Evolutionary conservation across 2,797 vertebrate genomes (phyloP).

Genomic region (Micrastur ruficollis): DNA sequence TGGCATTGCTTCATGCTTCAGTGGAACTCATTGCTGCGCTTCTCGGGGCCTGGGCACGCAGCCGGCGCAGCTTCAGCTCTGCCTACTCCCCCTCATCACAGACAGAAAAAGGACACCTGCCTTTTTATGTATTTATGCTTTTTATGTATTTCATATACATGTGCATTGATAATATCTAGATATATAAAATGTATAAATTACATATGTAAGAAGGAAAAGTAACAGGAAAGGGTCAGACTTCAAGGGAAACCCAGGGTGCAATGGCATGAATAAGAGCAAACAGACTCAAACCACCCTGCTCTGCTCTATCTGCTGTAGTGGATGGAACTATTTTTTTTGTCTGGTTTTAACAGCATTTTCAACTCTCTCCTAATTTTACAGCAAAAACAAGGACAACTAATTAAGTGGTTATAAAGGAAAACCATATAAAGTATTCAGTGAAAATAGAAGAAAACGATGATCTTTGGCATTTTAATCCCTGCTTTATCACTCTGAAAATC

Average conservation of each 20-base stretch:
- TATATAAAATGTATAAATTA: not conserved
- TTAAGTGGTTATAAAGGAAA: not conserved
- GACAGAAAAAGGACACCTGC: not conserved
- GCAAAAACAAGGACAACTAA: not conserved
- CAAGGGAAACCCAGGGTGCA: not conserved
- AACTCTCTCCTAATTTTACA: not conserved
- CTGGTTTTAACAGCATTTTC: not conserved
- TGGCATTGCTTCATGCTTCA: not conserved
- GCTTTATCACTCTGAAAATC: not conserved
- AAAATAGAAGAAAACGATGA: not conserved
- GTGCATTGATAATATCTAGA: not conserved
- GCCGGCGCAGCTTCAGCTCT: not conserved
- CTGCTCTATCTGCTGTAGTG: not conserved
- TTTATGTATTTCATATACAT: rapidly evolving
- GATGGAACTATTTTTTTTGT: not conserved
- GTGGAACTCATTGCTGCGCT: rapidly evolving
- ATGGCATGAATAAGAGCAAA: not conserved
- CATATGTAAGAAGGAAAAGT: not conserved
- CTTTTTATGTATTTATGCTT: not conserved
- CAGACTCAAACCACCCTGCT: not conserved
- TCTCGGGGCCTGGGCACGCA: not conserved
- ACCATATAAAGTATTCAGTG: not conserved
- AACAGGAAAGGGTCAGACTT: not conserved
- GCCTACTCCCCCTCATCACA: not conserved
- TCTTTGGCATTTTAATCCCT: not conserved